Conservation (phyloP, 2,113 vertebrate genomes). For the Synchiropus splendidus region DNA sequence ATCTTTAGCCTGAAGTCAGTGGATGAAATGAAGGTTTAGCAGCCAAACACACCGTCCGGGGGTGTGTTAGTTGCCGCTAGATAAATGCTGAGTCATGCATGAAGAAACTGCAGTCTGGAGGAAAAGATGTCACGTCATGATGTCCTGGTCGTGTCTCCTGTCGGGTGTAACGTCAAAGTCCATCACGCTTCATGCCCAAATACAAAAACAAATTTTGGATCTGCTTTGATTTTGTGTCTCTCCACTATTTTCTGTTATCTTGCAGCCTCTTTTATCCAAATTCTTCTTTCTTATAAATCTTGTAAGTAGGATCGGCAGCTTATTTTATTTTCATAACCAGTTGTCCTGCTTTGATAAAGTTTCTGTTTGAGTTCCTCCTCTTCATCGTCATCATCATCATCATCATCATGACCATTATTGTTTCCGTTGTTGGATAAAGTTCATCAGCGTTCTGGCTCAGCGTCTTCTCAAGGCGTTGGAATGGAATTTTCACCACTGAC, state of each 20-base stretch:
- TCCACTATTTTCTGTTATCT: slow-evolving; percentile 99
- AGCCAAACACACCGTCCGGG: no score
- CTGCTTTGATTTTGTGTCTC: slow-evolving; percentile 98
- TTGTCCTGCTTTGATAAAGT: slow-evolving; percentile 46
- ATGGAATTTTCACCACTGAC: slow-evolving; percentile 79
- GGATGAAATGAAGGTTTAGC: no score
- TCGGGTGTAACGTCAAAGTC: slow-evolving; percentile 11
- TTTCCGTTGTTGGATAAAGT: slow-evolving; percentile 50
- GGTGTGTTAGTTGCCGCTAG: no score
- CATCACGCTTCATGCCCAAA: slow-evolving; percentile 44
- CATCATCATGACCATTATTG: slow-evolving; percentile 65
- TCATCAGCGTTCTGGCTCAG: slow-evolving; percentile 47
- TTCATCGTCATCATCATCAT: slow-evolving; percentile 51
- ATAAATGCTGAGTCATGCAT: no score
- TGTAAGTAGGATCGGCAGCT: slow-evolving; percentile 98
- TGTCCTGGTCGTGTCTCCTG: slow-evolving; percentile 74
- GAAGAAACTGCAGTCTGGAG: slow-evolving; percentile 2
- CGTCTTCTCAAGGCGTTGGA: slow-evolving; percentile 75
- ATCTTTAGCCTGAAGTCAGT: no score
- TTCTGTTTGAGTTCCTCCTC: slow-evolving; percentile 52
- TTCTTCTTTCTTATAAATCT: slow-evolving; percentile 99
- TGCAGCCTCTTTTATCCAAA: slow-evolving; percentile 99
- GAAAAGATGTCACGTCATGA: slow-evolving; percentile 26
- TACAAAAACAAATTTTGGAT: slow-evolving; percentile 78
- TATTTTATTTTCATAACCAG: slow-evolving; percentile 74